Percentiles rank a stretch among this genome's conserved stretches.
These are phyloP conservation scores for Chionoecetes opilio DNA, from an alignment of 1,140 invertebrate species.

Conservation along the genomic window DNA sequence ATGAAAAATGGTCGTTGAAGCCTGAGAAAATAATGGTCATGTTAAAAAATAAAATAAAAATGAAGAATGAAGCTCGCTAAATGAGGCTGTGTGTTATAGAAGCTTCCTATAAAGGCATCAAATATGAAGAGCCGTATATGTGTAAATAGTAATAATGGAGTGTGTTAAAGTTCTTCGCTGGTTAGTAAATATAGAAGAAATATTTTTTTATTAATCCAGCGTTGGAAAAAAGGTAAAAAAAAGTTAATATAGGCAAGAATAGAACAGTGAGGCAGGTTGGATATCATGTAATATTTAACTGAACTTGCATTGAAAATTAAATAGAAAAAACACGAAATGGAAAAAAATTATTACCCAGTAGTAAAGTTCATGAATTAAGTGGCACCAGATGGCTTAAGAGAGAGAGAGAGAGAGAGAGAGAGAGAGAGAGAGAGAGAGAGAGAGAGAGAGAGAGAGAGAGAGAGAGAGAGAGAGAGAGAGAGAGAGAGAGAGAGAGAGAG, in stretches of 20 bases:
- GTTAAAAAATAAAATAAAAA: too few relatives aligned
- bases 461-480: background rate
- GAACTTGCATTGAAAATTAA: background rate
- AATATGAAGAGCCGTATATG: background rate
- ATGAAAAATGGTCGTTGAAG: background rate
- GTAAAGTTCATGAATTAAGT: slow-evolving; percentile 7
- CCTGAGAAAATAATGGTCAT: background rate
- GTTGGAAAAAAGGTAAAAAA: background rate
- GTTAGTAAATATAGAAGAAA: background rate
- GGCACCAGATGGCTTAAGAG: background rate
- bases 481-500: slow-evolving; percentile 2
- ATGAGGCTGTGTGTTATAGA: background rate
- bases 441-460: slow-evolving; percentile 27
- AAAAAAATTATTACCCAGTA: background rate
- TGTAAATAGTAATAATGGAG: background rate
- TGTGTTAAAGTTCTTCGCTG: too few relatives aligned
- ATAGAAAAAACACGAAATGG: background rate
- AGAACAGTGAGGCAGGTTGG: too few relatives aligned
- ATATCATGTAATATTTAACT: background rate
- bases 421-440: slow-evolving; percentile 17
- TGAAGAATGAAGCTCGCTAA: background rate
- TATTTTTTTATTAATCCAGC: background rate
- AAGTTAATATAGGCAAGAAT: background rate
- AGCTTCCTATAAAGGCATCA: too few relatives aligned
- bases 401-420: too few relatives aligned